Percentiles rank a stretch among this genome's conserved stretches.
Evolutionary conservation across 2,797 vertebrate genomes (phyloP).

Genomic region (Urophycis tenuis): DNA sequence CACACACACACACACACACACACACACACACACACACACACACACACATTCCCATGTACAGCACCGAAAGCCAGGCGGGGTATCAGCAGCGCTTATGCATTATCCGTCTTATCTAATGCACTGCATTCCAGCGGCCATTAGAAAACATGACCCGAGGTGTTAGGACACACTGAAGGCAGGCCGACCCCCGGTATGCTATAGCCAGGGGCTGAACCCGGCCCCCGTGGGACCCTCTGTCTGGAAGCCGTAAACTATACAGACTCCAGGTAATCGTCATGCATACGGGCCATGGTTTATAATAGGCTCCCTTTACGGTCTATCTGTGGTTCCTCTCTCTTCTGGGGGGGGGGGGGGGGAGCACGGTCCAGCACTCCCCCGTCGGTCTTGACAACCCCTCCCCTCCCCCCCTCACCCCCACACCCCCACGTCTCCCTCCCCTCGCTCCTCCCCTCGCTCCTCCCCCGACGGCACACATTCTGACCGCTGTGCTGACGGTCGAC

Average conservation of each 20-base stretch:
- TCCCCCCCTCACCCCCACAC: background rate
- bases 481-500: background rate
- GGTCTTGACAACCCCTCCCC: background rate
- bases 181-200: background rate
- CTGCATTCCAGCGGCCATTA: background rate
- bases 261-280: background rate
- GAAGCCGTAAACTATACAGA: background rate
- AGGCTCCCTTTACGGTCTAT: background rate
- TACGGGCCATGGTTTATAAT: background rate
- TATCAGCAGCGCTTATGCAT: background rate
- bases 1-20: slow-evolving; percentile 39
- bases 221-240: background rate
- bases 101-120: background rate
- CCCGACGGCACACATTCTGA: background rate
- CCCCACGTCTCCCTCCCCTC: too few relatives aligned
- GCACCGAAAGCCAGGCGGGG: background rate
- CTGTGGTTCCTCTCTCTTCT: background rate
- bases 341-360: too few relatives aligned
- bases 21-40: slow-evolving; percentile 24
- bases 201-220: background rate
- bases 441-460: background rate
- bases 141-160: background rate
- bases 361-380: background rate
- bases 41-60: background rate
- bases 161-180: background rate